Evolutionary conservation across 1,140 invertebrate species (phyloP).

Genomic region (Atopsyche davidsoni): DNA sequence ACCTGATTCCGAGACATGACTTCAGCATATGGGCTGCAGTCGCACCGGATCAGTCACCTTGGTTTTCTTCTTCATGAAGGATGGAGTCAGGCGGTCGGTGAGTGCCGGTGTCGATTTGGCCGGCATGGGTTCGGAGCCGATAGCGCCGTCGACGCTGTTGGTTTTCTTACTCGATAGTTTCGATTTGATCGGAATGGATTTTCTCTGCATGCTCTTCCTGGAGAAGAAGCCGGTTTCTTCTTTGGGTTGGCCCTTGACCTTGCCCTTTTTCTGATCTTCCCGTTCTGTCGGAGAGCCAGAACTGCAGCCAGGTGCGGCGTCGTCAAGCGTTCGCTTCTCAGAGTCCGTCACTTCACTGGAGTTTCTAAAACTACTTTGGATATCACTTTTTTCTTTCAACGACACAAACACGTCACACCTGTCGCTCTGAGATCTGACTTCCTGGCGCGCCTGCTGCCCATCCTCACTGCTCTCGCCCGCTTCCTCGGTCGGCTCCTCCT

Average conservation of each 20-base stretch:
- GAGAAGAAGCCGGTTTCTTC: conserved; percentile 41
- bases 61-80: conserved; percentile 44
- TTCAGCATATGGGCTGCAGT: conserved; percentile 20
- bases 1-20: too few species aligned
- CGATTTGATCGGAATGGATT: conserved; percentile 44
- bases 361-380: conserved; percentile 14
- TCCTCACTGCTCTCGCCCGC: not conserved
- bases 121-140: conserved; percentile 38
- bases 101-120: conserved; percentile 38
- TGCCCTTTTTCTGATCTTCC: conserved; percentile 20
- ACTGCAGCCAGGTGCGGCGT: conserved; percentile 40
- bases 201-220: conserved; percentile 40
- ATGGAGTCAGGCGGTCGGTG: conserved; percentile 40
- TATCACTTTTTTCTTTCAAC: conserved; percentile 13
- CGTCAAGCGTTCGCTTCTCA: conserved; percentile 32
- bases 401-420: conserved; percentile 13
- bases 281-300: conserved; percentile 26
- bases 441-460: conserved; percentile 6
- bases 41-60: conserved; percentile 32
- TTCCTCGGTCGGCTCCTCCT: not conserved
- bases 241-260: conserved; percentile 33
- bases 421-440: conserved; percentile 13
- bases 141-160: conserved; percentile 31
- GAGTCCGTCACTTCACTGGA: conserved; percentile 6
- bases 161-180: conserved; percentile 32